Evolutionary conservation across 2,113 vertebrate genomes (phyloP).

Genomic region (Thinocorus orbignyianus): DNA sequence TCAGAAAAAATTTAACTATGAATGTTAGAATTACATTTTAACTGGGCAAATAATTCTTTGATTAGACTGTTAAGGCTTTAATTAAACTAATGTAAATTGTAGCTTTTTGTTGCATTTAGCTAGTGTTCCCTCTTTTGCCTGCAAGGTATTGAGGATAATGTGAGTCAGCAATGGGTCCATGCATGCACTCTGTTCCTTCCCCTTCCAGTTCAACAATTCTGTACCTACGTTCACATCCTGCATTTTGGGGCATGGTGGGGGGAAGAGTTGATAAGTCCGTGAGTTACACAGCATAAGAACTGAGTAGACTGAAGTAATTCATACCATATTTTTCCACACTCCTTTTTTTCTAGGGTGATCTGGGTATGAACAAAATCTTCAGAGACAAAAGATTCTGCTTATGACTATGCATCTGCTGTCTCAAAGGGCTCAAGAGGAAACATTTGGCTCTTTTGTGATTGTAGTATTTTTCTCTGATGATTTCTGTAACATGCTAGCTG

Average conservation of each 20-base stretch:
- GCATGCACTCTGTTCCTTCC: neutral
- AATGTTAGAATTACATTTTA: neutral
- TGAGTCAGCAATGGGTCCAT: neutral
- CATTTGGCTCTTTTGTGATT: constrained; percentile 37
- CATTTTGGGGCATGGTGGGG: neutral
- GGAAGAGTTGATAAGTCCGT: neutral
- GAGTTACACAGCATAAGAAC: neutral
- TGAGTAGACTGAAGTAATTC: neutral
- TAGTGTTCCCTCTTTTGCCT: neutral
- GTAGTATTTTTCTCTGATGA: constrained; percentile 57
- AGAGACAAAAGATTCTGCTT: neutral
- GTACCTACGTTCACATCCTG: neutral
- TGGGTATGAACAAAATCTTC: neutral
- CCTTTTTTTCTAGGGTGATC: neutral
- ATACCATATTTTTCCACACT: neutral
- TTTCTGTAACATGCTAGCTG: constrained; percentile 36
- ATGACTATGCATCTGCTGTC: constrained; percentile 12
- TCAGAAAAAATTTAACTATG: neutral
- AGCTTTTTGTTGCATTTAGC: neutral
- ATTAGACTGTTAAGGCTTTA: neutral
- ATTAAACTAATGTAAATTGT: neutral
- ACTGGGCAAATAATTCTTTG: neutral
- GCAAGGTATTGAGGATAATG: neutral
- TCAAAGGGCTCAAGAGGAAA: constrained; percentile 26
- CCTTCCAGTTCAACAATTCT: neutral